A percentile compares a stretch with the other conserved stretches of the same genome.
Evolutionary conservation across 2,888 invertebrate genomes (phyloP).

Genomic region (Meandrusa payeni): DNA sequence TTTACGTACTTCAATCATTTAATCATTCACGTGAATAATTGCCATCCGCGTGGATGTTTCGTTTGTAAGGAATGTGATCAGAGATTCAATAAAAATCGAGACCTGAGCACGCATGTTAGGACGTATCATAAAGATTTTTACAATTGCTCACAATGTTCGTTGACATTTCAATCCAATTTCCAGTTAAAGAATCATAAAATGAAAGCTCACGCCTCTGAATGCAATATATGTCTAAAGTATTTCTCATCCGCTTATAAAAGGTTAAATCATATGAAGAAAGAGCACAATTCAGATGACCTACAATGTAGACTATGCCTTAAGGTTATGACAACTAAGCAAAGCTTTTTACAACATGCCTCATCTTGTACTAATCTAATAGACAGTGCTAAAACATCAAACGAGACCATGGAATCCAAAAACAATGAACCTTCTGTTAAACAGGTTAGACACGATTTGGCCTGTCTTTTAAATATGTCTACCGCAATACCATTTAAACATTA

Average conservation of each 20-base stretch:
- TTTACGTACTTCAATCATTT: constrained; percentile 48
- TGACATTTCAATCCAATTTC: constrained; percentile 40
- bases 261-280: constrained; percentile 53
- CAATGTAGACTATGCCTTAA: constrained; percentile 56
- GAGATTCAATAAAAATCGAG: constrained; percentile 52
- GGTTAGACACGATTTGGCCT: constrained; percentile 50
- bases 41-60: constrained; percentile 45
- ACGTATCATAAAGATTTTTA: constrained; percentile 47
- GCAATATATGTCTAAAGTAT: constrained; percentile 55
- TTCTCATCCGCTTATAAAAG: constrained; percentile 49
- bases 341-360: constrained; percentile 51
- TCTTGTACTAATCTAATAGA: constrained; percentile 36
- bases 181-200: constrained; percentile 48
- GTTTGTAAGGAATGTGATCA: constrained; percentile 48
- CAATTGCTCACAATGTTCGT: constrained; percentile 47
- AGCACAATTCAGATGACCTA: constrained; percentile 42
- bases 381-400: neutral
- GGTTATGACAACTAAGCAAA: constrained; percentile 48
- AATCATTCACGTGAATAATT: constrained; percentile 51
- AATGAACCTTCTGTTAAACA: constrained; percentile 44
- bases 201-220: constrained; percentile 49
- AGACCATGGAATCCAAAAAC: too few relatives aligned
- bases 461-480: constrained; percentile 59
- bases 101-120: constrained; percentile 50
- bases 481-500: constrained; percentile 63